Evolutionary conservation across 1,140 invertebrate species (phyloP).

Genomic region (Melanaphis sacchari): DNA sequence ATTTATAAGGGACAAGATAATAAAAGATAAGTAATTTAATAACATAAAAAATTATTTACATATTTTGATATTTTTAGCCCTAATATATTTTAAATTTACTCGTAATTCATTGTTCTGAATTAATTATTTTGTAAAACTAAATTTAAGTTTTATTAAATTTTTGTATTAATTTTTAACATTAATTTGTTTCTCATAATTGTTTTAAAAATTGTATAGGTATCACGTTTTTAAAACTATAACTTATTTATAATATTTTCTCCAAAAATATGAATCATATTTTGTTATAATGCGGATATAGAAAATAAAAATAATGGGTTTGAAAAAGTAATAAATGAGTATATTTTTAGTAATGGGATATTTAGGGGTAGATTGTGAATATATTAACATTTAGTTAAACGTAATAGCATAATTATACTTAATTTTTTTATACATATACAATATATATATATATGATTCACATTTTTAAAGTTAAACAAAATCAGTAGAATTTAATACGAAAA

Average conservation of each 20-base stretch:
- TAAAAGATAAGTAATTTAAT: background rate
- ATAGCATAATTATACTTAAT: background rate
- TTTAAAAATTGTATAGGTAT: background rate
- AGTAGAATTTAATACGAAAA: background rate
- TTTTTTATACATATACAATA: no score
- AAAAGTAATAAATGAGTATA: background rate
- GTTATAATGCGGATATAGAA: background rate
- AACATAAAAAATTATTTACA: background rate
- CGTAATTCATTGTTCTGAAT: background rate
- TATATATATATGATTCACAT: background rate
- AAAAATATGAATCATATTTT: conserved; percentile 3
- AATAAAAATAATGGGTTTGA: background rate
- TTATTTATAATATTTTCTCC: background rate
- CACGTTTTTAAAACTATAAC: background rate
- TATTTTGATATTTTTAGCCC: background rate
- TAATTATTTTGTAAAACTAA: background rate
- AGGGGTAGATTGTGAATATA: conserved; percentile 20
- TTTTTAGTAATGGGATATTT: background rate
- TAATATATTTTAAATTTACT: background rate
- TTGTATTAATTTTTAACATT: background rate
- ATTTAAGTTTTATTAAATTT: background rate
- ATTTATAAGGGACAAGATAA: background rate
- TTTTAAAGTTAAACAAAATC: background rate
- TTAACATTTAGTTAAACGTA: background rate
- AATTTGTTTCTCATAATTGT: background rate